These are phyloP conservation scores for Diloba caeruleocephala DNA, from an alignment of 2,888 invertebrate species.

Conservation along the genomic window DNA sequence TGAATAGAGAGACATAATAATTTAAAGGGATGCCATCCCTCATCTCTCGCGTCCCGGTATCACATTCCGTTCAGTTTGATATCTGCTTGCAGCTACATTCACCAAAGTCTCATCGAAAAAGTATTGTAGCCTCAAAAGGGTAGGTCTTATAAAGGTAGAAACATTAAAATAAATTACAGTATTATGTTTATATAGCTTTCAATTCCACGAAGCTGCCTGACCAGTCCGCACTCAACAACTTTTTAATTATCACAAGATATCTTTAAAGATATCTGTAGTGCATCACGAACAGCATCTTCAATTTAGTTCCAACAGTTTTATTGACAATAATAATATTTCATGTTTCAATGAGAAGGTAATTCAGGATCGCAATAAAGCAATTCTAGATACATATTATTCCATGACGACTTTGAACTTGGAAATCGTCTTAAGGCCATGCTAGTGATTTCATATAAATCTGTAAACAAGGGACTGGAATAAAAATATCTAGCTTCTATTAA, in stretches of 20 bases:
- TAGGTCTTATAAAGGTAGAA: neutral
- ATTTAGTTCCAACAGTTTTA: conserved; percentile 44
- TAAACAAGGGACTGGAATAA: no score
- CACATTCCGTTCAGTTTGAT: no score
- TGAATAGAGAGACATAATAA: no score
- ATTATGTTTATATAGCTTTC: conserved; percentile 35
- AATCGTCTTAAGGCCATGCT: conserved; percentile 23
- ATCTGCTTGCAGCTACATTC: no score
- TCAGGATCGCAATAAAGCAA: conserved; percentile 40
- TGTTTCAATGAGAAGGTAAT: conserved; percentile 46
- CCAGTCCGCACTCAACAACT: neutral
- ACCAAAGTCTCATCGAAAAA: no score
- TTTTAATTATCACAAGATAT: conserved; percentile 13
- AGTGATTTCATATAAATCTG: conserved; percentile 34
- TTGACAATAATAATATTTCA: conserved; percentile 55
- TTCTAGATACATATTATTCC: conserved; percentile 46
- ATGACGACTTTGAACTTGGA: conserved; percentile 42
- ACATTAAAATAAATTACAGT: neutral
- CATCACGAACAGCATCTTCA: conserved; percentile 21
- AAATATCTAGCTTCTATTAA: no score
- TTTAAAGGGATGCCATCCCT: no score
- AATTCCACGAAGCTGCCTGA: conserved; percentile 29
- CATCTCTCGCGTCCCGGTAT: no score
- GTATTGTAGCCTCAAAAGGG: neutral
- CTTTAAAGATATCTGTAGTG: conserved; percentile 5